Base-by-base conservation (phyloP, 2,113 vertebrate genomes). In the Aptenodytes forsteri region DNA sequence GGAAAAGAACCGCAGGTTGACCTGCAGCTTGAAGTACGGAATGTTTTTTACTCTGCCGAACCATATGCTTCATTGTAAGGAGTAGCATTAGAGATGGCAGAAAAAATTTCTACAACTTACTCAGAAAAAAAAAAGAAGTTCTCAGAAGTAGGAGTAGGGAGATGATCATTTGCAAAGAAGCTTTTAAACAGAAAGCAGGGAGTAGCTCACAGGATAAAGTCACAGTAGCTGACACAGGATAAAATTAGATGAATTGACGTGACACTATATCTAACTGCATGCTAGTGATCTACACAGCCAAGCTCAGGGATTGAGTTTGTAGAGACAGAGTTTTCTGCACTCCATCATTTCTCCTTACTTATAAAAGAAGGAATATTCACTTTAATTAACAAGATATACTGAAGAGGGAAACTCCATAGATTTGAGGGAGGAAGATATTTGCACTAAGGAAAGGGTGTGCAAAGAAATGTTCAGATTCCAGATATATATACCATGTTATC, bases 401-500 rank as follows among this genome's bases (percentile, higher is more conserved):
- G 34, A 65, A 83, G 49, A 52, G 12, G 8, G 14, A 80, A 72
- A 50, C 9, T 72, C 47, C 19, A n/a, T 1, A 67, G 22, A 47
- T 94, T 76, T 81, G 59, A 66, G 11, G 36, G 18, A 61, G 20
- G 27, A 78, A 66, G 16, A 26, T 71, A 59, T 29, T 84, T 82
- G 6, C 30, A 27, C 2, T 54, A 70, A 73, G 29, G n/a, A 82
- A 54, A 71, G 26, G 13, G 11, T 0, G 0, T 13, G 10, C 17
- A 73, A 21, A 66, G 44, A 89, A 82, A 49, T 29, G 5, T 55
- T 84, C 38, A 22, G 19, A 54, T 82, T 93, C 27, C 64, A 47
- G 9, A 30, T 46, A 30, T 5, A 12, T n/a, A 13, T 10, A 25
- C 10, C 3, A 14, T 19, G 6, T 56, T 80, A 66, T 62, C 64